Base-by-base conservation (phyloP, 2,113 vertebrate species). In the Brienomyrus longianalis region DNA sequence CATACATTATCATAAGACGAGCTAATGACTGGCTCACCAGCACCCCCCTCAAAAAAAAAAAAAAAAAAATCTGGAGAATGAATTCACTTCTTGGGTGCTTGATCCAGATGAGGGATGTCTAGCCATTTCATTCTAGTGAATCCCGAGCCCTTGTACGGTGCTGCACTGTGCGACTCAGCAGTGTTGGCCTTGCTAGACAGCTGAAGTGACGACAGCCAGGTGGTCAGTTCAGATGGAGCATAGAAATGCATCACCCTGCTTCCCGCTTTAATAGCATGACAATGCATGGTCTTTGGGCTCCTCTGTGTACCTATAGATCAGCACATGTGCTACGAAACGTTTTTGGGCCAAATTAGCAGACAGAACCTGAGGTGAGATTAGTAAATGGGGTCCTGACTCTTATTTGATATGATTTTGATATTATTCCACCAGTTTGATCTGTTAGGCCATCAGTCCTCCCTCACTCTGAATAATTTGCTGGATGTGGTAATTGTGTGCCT, bases 301-400 rank as follows among this genome's bases (percentile, higher is more conserved):
- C 31, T 88, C 51, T 83, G 83, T 86, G 52, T 52, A 66, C 35
- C 90, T 89, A 66, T 59, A 74, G 90, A 91, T 91, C 90, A 84
- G 88, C 66, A 91, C 89, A 91, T 90, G 89, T 59, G 52, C 91
- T 90, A 92, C 89, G 92, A 90, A 92, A 91, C 56, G 89, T 84
- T 92, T 39, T 59, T 92, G 89, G 90, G 87, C 89, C 88, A 91
- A 88, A 77, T 83, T 83, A 90, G 90, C 89, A 90, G 74, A 85
- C 31, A 11, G 77, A 88, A 91, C 52, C 90, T 91, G 91, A 91
- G 86, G 90, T 88, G 35, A 80, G 89, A 19, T 88, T 86, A 70
- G 15, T 80, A n/a, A 43, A 80, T 19, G 13, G 66, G n/a, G 66
- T 74, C n/a, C 31, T 74, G 1, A 43, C 9, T 70, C 3, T 31